phyloP scores from a whole-genome alignment of 2,888 invertebrate genomes.

The Pelosia muscerda region DNA sequence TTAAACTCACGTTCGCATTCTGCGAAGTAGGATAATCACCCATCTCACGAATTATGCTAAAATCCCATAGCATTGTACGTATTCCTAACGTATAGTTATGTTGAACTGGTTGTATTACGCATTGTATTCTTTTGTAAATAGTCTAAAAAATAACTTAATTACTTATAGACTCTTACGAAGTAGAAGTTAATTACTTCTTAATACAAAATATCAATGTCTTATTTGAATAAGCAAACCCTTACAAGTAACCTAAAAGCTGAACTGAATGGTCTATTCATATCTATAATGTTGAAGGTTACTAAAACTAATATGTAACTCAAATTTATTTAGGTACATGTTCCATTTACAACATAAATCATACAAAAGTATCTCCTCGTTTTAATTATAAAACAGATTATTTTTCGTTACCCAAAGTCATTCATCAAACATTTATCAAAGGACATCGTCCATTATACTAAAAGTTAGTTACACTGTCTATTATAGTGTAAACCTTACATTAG shows the following conservation, averaged over 20 bases:
- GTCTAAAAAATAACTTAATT: too few species aligned
- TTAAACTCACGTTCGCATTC: too few species aligned
- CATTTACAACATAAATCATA: slow-evolving; percentile 37
- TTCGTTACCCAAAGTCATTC: slow-evolving; percentile 30
- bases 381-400: slow-evolving; percentile 40
- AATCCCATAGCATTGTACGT: too few species aligned
- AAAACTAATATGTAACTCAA: background rate
- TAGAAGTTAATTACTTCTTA: too few species aligned
- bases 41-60: too few species aligned
- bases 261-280: slow-evolving; percentile 10
- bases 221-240: background rate
- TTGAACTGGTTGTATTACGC: too few species aligned
- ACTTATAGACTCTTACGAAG: too few species aligned
- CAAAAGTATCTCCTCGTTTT: slow-evolving; percentile 24
- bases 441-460: slow-evolving; percentile 16
- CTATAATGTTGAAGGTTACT: background rate
- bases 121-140: too few species aligned
- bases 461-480: slow-evolving; percentile 5
- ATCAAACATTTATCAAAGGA: slow-evolving; percentile 24
- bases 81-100: too few species aligned
- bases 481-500: background rate
- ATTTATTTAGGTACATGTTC: slow-evolving; percentile 11
- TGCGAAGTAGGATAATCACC: too few species aligned
- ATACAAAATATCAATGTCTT: background rate
- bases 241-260: background rate